Evolutionary conservation across 2,888 invertebrate genomes (phyloP).

Genomic region (Aphelenchoides bicaudatus): DNA sequence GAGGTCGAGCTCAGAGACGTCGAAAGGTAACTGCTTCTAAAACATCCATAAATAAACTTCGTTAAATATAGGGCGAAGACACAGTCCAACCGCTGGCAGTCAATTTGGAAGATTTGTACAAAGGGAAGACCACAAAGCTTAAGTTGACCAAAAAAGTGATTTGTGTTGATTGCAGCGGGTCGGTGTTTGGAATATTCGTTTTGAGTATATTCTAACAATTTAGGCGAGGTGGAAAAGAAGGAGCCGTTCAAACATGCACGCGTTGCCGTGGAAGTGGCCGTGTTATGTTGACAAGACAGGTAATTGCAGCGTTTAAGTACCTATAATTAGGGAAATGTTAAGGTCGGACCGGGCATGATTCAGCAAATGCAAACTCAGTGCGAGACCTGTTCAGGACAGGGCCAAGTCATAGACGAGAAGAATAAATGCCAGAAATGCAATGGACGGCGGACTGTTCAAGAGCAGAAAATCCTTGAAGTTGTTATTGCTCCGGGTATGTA

Average conservation of each 20-base stretch:
- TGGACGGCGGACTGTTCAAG: constrained; percentile 78
- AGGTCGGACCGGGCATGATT: constrained; percentile 69
- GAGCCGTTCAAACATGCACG: constrained; percentile 66
- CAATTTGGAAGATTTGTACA: constrained; percentile 82
- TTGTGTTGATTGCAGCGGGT: constrained; percentile 74
- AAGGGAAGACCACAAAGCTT: constrained; percentile 79
- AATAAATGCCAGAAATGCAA: constrained; percentile 78
- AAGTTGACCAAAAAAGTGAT: constrained; percentile 79
- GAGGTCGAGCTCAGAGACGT: constrained; percentile 58
- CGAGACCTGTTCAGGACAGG: constrained; percentile 66
- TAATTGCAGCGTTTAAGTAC: too few relatives aligned
- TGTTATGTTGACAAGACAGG: constrained; percentile 65
- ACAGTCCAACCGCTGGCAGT: constrained; percentile 77
- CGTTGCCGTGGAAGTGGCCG: constrained; percentile 75
- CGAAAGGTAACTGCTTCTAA: constrained; percentile 42
- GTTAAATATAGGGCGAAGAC: constrained; percentile 67
- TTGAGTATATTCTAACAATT: constrained; percentile 16
- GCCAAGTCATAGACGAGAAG: constrained; percentile 68
- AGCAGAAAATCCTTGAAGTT: constrained; percentile 77
- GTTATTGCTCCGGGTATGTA: constrained; percentile 85
- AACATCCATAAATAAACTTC: constrained; percentile 13
- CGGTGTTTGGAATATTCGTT: constrained; percentile 2
- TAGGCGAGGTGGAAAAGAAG: constrained; percentile 57
- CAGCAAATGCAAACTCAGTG: constrained; percentile 65
- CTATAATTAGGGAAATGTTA: too few relatives aligned